Conservation (phyloP, 2,797 vertebrate species). For the Lutra lutra region DNA sequence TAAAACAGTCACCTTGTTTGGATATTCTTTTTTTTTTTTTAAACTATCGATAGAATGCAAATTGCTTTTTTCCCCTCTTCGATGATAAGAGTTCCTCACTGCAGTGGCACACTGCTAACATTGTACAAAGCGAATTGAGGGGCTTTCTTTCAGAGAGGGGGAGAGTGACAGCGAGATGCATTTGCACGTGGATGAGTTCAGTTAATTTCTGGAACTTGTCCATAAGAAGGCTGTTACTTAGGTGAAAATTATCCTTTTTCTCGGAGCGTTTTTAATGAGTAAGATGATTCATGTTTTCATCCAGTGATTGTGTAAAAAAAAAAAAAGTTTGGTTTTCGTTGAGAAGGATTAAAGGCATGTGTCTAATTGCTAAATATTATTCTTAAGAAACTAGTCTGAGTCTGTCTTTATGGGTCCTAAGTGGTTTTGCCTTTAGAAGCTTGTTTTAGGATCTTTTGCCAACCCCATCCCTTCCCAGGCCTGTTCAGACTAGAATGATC, state of each 20-base stretch:
- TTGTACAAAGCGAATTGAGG: constrained; percentile 20
- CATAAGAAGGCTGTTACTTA: neutral
- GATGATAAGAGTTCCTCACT: neutral
- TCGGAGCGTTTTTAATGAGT: constrained; percentile 22
- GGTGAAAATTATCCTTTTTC: constrained; percentile 23
- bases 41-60: neutral
- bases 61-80: constrained; percentile 3
- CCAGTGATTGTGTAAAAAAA: constrained; percentile 56
- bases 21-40: neutral
- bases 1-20: constrained; percentile 30
- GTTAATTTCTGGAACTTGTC: constrained; percentile 56
- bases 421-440: constrained; percentile 84
- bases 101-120: neutral
- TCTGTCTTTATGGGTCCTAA: constrained; percentile 81
- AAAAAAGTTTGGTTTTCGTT: constrained; percentile 62
- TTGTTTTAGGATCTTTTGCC: constrained; percentile 83
- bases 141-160: neutral
- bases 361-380: constrained; percentile 72
- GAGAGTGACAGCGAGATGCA: neutral
- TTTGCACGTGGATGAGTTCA: neutral
- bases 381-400: constrained; percentile 80
- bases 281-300: constrained; percentile 62
- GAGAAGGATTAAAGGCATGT: constrained; percentile 78
- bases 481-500: constrained; percentile 86
- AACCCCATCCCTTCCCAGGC: constrained; percentile 81